These are phyloP conservation scores for Anagrus nilaparvatae DNA, from an alignment of 1,140 invertebrate species.

Conservation along the genomic window DNA sequence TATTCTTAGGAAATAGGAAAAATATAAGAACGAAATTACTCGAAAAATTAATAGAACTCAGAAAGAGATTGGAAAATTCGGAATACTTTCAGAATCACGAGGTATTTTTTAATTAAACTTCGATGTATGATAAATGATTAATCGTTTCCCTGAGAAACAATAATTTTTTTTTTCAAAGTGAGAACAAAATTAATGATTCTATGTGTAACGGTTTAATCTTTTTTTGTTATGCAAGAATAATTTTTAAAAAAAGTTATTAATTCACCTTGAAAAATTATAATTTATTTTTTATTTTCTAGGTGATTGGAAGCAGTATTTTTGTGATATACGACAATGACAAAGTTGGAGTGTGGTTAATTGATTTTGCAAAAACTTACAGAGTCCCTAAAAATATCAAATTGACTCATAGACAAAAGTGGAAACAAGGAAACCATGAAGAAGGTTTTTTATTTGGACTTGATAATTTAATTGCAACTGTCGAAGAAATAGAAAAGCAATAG, in stretches of 20 bases:
- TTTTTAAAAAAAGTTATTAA: no score
- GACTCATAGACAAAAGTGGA: slow-evolving; percentile 69
- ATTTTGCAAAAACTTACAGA: slow-evolving; percentile 84
- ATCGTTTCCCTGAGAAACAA: no score
- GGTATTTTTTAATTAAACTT: slow-evolving; percentile 52
- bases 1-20: slow-evolving; percentile 62
- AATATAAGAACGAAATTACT: slow-evolving; percentile 60
- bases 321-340: slow-evolving; percentile 83
- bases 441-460: slow-evolving; percentile 86
- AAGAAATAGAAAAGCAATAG: slow-evolving; percentile 19
- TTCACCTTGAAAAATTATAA: not conserved
- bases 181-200: slow-evolving; percentile 9
- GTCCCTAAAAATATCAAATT: slow-evolving; percentile 61
- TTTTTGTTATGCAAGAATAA: slow-evolving; percentile 1
- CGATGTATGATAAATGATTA: no score
- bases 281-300: slow-evolving; percentile 32
- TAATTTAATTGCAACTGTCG: slow-evolving; percentile 55
- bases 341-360: slow-evolving; percentile 89
- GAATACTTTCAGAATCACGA: slow-evolving; percentile 84
- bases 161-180: no score
- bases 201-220: not conserved
- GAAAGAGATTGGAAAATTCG: slow-evolving; percentile 70
- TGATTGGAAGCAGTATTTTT: slow-evolving; percentile 87
- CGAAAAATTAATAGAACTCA: slow-evolving; percentile 64
- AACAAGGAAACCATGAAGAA: slow-evolving; percentile 88